Conservation (phyloP, 2,797 vertebrate species). For the Gallinago nigripennis region DNA sequence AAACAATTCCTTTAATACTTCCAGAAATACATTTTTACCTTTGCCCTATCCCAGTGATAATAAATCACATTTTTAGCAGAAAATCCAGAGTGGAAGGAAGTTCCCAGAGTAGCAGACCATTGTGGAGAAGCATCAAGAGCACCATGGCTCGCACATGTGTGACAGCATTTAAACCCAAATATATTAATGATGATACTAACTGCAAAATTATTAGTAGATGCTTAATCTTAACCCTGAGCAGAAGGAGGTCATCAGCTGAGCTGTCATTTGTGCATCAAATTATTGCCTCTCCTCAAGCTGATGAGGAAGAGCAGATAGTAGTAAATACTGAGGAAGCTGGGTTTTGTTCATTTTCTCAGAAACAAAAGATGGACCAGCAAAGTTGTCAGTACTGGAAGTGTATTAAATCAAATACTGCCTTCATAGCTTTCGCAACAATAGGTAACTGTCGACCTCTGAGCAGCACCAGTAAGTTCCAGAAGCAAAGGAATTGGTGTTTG, state of each 20-base stretch:
- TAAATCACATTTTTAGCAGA: not conserved
- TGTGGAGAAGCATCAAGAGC: not conserved
- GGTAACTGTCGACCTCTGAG: not conserved
- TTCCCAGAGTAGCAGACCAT: not conserved
- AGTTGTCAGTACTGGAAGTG: not conserved
- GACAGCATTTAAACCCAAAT: not conserved
- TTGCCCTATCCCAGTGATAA: not conserved
- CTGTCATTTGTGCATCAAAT: not conserved
- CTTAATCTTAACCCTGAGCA: not conserved
- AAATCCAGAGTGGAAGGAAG: not conserved
- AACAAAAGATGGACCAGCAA: not conserved
- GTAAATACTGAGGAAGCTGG: not conserved
- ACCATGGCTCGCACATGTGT: accelerated
- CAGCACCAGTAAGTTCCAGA: not conserved
- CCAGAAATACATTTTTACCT: not conserved
- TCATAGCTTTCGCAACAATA: not conserved
- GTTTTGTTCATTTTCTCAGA: not conserved
- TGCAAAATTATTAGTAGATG: not conserved
- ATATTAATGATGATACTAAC: not conserved
- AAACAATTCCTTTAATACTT: not conserved
- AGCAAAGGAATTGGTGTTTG: not conserved
- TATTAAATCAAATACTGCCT: not conserved
- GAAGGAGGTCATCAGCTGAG: not conserved
- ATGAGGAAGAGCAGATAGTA: not conserved
- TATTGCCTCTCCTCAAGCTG: not conserved